Conservation (phyloP, 2,113 vertebrate species). For the Mus spicilegus region DNA sequence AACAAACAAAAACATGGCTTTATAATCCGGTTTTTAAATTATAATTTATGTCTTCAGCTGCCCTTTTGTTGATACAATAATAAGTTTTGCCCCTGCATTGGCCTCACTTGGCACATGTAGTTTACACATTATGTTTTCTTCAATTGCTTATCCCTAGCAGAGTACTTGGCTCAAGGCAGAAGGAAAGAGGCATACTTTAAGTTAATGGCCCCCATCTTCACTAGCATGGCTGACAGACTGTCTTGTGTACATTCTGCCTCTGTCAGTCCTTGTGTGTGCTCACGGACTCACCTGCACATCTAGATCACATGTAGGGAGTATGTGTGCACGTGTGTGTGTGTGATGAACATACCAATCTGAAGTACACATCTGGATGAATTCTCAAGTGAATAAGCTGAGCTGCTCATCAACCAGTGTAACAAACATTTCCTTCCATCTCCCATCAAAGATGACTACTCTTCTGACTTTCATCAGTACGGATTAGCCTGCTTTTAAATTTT, state of each 20-base stretch:
- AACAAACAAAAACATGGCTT: neutral
- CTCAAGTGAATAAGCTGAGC: neutral
- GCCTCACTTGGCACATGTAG: neutral
- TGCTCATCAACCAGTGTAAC: neutral
- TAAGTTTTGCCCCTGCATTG: neutral
- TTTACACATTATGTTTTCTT: slow-evolving; percentile 19
- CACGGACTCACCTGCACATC: too few species aligned
- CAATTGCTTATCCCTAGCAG: neutral
- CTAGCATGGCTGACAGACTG: neutral
- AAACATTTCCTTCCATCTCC: neutral
- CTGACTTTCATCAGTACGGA: neutral
- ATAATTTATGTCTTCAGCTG: neutral
- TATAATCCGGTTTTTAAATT: slow-evolving; percentile 36
- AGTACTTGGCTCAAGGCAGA: neutral
- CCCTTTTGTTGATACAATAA: neutral
- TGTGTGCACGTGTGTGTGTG: neutral
- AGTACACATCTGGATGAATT: neutral
- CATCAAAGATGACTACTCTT: neutral
- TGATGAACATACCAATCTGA: neutral
- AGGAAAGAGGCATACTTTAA: neutral
- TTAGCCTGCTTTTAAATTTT: neutral
- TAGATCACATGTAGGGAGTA: neutral
- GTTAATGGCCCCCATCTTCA: neutral
- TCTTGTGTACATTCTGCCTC: neutral
- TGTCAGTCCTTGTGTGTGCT: neutral